Evolutionary conservation across 2,797 vertebrate genomes (phyloP).

Genomic region (Notolabrus celidotus): DNA sequence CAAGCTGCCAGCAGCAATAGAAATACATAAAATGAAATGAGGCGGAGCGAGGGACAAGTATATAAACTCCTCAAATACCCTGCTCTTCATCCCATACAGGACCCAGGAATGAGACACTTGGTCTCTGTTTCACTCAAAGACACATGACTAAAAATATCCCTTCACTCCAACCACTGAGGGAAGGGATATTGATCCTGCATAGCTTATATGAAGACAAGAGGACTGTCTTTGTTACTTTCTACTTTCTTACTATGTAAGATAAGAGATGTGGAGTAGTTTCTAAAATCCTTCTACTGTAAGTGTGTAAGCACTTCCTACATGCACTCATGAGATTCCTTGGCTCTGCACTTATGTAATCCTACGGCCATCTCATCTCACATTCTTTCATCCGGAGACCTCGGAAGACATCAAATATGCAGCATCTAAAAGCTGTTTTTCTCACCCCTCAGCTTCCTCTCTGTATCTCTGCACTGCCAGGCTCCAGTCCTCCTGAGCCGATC

Average conservation of each 20-base stretch:
- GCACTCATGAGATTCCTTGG: conserved; percentile 45
- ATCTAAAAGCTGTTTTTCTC: conserved; percentile 44
- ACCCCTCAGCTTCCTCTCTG: conserved; percentile 28
- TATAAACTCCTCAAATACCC: conserved; percentile 61
- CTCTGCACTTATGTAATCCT: conserved; percentile 60
- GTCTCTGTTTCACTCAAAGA: conserved; percentile 5
- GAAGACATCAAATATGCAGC: conserved; percentile 72
- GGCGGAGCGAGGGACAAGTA: conserved; percentile 64
- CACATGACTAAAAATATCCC: conserved; percentile 16
- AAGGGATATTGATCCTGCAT: not conserved
- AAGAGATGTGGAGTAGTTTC: conserved; percentile 21
- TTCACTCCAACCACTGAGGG: not conserved
- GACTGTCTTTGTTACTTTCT: not conserved
- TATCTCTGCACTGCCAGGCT: conserved; percentile 26
- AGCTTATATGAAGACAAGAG: not conserved
- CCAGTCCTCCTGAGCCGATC: conserved; percentile 11
- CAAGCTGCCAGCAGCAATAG: conserved; percentile 60
- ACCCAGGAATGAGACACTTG: not conserved
- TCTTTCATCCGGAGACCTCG: conserved; percentile 54
- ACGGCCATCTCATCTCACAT: conserved; percentile 46
- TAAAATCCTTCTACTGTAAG: conserved; percentile 29
- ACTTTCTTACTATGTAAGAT: not conserved
- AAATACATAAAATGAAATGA: conserved; percentile 76
- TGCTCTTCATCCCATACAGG: conserved; percentile 31
- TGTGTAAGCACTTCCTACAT: conserved; percentile 22